Base-by-base conservation (phyloP, 2,888 invertebrate species). In the Melanotus villosus region DNA sequence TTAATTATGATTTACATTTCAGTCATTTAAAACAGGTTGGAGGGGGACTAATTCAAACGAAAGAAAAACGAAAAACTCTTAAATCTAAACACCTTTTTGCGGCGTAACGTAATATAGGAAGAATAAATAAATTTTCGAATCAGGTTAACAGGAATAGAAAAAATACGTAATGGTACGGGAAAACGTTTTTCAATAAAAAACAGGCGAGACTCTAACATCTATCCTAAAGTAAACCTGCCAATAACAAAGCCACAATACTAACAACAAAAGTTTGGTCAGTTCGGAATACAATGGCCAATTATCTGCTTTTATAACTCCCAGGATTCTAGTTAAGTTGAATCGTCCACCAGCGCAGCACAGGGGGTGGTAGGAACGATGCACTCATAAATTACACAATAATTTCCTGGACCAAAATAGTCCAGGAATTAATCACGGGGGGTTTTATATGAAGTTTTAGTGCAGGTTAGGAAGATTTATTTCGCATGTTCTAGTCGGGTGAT, bases 231-330 rank as follows among this genome's bases (percentile, higher is more conserved):
- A 45, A 50, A 65, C 30, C 59, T 60, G 69, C 56, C 65, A 65
- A 60, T 69, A 69, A 60, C 69, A 65, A 65, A 65, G 54, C 65
- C 69, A 30, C 65, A 57, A 69, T 65, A 45, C 47, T 60, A 56
- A 56, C 54, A 69, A 60, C 65, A 60, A 70, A 70, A 66, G 34
- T 70, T 66, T 58, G 70, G 56, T 63, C 65, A 70, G 66, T 70
- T 70, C 62, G 62, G 58, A 70, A 66, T 66, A 70, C 70, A 70
- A 70, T 70, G 65, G 70, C 66, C 70, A 70, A 70, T 70, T 70
- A 70, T 66, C 66, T 50, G 63, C 65, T 57, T 65, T 70, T 70
- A 66, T 59, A 62, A 65, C 70, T 66, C 66, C 63, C 65, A 19
- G 41, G 69, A 60, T 65, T 69, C 65, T 65, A 69, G 60, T 69